phyloP scores from a whole-genome alignment of 1,140 invertebrate species.

The Trichonephila clavipes region DNA sequence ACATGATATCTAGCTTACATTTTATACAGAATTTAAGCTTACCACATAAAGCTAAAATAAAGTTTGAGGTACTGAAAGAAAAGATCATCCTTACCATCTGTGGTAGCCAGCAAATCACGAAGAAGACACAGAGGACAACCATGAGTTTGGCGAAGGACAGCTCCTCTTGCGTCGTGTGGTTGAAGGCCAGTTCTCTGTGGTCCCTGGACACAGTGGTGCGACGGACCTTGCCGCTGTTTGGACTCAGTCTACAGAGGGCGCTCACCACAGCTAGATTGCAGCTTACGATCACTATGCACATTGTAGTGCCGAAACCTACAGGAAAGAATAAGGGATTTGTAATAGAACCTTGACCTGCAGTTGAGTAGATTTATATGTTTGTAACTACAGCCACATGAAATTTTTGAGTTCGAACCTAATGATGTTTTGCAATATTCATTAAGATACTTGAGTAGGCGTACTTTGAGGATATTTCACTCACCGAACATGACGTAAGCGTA shows the following conservation, averaged over 20 bases:
- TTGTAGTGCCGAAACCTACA: conserved; percentile 85
- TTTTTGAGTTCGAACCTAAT: no score
- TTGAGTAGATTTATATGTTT: no score
- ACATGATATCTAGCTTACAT: no score
- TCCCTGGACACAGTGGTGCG: conserved; percentile 77
- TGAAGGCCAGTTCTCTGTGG: conserved; percentile 67
- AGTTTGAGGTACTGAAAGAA: not conserved
- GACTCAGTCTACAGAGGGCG: conserved; percentile 84
- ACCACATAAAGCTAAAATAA: not conserved
- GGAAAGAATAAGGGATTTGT: not conserved
- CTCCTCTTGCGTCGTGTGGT: conserved; percentile 84
- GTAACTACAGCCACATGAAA: no score
- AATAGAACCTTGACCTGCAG: no score
- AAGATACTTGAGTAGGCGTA: no score
- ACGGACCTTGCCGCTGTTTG: conserved; percentile 80
- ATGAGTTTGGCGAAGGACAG: conserved; percentile 91
- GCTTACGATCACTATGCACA: conserved; percentile 89
- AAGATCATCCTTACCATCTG: conserved; percentile 87
- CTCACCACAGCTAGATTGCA: conserved; percentile 91
- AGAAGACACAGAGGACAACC: conserved; percentile 89
- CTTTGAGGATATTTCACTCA: conserved; percentile 81
- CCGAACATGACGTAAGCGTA: conserved; percentile 90
- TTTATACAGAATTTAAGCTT: no score
- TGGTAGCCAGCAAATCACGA: conserved; percentile 92
- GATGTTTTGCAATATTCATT: no score